Conservation (phyloP, 2,113 vertebrate species). For the Malaclemys terrapin region DNA sequence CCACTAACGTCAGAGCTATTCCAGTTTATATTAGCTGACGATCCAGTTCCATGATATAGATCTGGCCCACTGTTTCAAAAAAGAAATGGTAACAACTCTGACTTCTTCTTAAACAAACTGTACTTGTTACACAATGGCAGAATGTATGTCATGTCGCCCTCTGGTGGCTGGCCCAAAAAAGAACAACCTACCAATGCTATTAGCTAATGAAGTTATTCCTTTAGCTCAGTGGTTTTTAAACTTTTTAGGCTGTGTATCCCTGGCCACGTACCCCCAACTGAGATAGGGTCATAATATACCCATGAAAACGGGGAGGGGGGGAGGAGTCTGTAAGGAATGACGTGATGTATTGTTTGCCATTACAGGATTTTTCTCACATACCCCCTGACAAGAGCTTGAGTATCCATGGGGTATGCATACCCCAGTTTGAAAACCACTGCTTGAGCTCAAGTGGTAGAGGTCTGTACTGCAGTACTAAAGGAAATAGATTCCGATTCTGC, state of each 20-base stretch:
- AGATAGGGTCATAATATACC: no score
- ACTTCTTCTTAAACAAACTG: background rate
- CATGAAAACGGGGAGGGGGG: no score
- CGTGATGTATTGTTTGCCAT: no score
- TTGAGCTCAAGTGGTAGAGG: background rate
- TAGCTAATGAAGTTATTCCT: no score
- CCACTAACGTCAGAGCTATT: background rate
- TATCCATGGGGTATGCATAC: no score
- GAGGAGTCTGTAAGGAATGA: no score
- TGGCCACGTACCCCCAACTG: no score
- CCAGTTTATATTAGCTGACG: accelerated
- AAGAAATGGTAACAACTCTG: background rate
- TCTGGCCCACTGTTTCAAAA: background rate
- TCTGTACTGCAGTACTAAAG: background rate
- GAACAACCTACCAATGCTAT: background rate
- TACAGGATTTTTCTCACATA: no score
- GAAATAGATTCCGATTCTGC: background rate
- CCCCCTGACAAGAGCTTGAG: no score
- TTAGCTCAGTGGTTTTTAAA: no score
- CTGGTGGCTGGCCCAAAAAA: background rate
- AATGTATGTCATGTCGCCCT: background rate
- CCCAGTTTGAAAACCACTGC: no score
- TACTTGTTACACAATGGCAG: background rate
- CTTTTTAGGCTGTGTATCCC: no score
- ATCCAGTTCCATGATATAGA: background rate